A percentile compares a stretch with the other conserved stretches of the same genome.
phyloP scores from a whole-genome alignment of 2,113 vertebrate species.

The Cephalophus harveyi region DNA sequence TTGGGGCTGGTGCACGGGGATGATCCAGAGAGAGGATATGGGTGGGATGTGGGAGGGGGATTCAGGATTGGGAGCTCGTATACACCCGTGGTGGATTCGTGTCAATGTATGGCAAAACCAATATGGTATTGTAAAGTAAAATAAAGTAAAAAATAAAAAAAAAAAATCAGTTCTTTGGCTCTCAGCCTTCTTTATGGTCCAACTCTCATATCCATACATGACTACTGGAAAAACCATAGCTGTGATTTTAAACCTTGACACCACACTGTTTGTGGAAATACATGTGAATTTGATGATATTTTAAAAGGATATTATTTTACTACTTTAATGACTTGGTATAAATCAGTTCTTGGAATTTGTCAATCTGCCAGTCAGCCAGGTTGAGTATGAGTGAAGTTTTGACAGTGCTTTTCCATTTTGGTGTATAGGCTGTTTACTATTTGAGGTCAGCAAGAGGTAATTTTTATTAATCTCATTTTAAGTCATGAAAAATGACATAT shows the following conservation, averaged over 20 bases:
- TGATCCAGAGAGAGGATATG: too few relatives aligned
- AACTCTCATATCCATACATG: background rate
- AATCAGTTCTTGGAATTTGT: constrained; percentile 6
- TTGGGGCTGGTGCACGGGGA: too few relatives aligned
- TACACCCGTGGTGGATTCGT: too few relatives aligned
- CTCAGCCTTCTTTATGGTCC: background rate
- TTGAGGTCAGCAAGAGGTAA: background rate
- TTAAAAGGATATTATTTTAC: background rate
- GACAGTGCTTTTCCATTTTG: background rate
- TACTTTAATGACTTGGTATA: background rate
- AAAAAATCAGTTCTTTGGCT: background rate
- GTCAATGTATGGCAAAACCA: too few relatives aligned
- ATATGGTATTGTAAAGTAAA: too few relatives aligned
- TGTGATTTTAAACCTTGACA: background rate
- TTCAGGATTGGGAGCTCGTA: too few relatives aligned
- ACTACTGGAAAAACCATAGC: background rate
- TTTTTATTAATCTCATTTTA: constrained; percentile 17
- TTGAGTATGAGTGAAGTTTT: background rate
- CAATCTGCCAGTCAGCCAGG: background rate
- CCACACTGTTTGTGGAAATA: background rate
- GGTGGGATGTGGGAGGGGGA: too few relatives aligned
- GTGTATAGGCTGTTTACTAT: background rate
- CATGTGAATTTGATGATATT: background rate
- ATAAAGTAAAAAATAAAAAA: too few relatives aligned
- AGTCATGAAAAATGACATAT: background rate